phyloP scores from a whole-genome alignment of 1,140 invertebrate species.

The Cotesia vestalis region DNA sequence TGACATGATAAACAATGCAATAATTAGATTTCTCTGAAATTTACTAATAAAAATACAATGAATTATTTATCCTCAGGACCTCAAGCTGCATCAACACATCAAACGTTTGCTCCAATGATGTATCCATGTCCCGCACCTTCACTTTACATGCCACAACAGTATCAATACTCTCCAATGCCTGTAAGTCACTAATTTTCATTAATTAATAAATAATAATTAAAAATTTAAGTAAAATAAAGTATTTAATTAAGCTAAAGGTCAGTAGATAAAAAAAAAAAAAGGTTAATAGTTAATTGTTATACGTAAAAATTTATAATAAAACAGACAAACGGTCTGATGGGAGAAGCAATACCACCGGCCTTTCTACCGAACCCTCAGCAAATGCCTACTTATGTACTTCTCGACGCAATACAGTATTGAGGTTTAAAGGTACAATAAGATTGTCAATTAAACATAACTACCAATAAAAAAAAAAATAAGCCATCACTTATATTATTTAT shows the following conservation, averaged over 20 bases:
- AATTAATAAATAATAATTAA: slow-evolving; percentile 28
- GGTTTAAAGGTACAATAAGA: slow-evolving; percentile 64
- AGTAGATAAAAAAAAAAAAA: neutral
- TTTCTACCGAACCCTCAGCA: slow-evolving; percentile 66
- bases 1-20: too few species aligned
- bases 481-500: too few species aligned
- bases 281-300: slow-evolving; percentile 21
- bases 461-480: neutral
- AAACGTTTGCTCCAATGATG: slow-evolving; percentile 61
- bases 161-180: slow-evolving; percentile 64
- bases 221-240: neutral
- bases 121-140: slow-evolving; percentile 63
- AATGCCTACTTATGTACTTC: slow-evolving; percentile 67
- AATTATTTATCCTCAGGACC: slow-evolving; percentile 49
- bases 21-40: too few species aligned
- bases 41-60: neutral
- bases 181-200: slow-evolving; percentile 49
- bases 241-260: too few species aligned
- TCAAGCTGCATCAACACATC: slow-evolving; percentile 60
- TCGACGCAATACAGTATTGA: slow-evolving; percentile 68
- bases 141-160: slow-evolving; percentile 63
- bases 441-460: slow-evolving; percentile 13
- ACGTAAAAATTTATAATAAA: slow-evolving; percentile 61
- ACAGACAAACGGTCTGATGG: slow-evolving; percentile 67
- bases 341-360: slow-evolving; percentile 66